phyloP scores from a whole-genome alignment of 1,140 invertebrate genomes.

The Drosophila subpulchrella region DNA sequence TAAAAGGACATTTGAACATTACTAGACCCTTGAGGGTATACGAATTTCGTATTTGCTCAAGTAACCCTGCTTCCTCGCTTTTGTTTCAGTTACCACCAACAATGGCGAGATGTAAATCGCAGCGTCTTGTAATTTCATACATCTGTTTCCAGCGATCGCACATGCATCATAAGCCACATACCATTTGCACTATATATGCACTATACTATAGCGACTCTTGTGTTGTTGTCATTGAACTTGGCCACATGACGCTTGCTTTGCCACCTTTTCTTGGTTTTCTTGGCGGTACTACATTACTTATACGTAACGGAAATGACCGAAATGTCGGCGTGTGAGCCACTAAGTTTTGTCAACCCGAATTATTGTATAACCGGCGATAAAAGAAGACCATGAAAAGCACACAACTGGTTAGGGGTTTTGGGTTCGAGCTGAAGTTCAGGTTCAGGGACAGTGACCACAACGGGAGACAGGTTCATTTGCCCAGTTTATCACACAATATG shows the following conservation, averaged over 20 bases:
- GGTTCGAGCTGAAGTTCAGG: slow-evolving; percentile 1
- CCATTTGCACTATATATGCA: slow-evolving; percentile 3
- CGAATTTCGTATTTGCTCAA: neutral
- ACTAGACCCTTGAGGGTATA: neutral
- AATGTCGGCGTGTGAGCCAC: slow-evolving; percentile 33
- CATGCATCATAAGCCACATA: slow-evolving; percentile 16
- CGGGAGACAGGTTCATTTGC: slow-evolving; percentile 19
- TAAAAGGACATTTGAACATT: neutral
- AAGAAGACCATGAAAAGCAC: slow-evolving; percentile 11
- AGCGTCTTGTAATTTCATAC: slow-evolving; percentile 73
- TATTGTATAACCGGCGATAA: slow-evolving; percentile 40
- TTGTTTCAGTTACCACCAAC: slow-evolving; percentile 36
- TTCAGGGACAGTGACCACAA: slow-evolving; percentile 19
- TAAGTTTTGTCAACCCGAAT: slow-evolving; percentile 39
- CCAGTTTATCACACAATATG: neutral
- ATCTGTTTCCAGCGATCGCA: slow-evolving; percentile 46
- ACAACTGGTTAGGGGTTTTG: slow-evolving; percentile 11
- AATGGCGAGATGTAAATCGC: slow-evolving; percentile 73
- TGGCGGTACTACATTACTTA: slow-evolving; percentile 8
- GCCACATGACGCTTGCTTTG: slow-evolving; percentile 49
- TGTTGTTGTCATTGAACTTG: slow-evolving; percentile 64
- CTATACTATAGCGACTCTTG: slow-evolving; percentile 23
- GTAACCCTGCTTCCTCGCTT: neutral
- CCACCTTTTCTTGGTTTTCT: slow-evolving; percentile 53
- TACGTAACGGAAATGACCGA: slow-evolving; percentile 69